Evolutionary conservation across 2,797 vertebrate genomes (phyloP), one percentile per base, ranked within the genome.

Genomic region (Danio albolineatus): DNA sequence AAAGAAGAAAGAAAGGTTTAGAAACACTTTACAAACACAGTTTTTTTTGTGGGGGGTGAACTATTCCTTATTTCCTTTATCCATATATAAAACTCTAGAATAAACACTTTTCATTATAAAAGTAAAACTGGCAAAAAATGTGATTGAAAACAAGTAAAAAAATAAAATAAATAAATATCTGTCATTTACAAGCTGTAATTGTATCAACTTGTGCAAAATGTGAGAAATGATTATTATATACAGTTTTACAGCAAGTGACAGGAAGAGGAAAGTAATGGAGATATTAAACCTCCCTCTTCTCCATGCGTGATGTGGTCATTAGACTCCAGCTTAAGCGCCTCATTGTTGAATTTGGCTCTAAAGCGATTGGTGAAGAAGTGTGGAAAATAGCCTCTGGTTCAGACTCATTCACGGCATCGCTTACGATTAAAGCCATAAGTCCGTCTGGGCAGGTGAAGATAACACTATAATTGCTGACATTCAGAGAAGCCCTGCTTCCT

Each of bases 391-490:
- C 62, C 16, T 67, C 16, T 28, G 60, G 59, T 79, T 82, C 41
- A 44, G 61, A 78, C 78, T 83, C 46, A n/a, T 41, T 85, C 87
- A 84, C 57, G 84, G 80, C 43, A 64, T 38, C 64, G 39, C 36
- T 28, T 61, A 53, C 38, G 36, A 61, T 81, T 77, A 48, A 81
- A 76, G 73, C 74, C 28, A 70, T 57, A 74, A 76, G 67, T 74
- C 64, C 70, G 86, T 66, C 80, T 88, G 71, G 19, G 16, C 77
- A 80, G 80, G 75, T 81, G 85, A 78, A 41, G 64, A 86, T 83
- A 86, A 84, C 76, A 72, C 78, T 84, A 80, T 86, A 89, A 90
- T 89, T 86, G 81, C 80, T 83, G 51, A 85, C 85, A 64, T 62
- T 74, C 76, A 81, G 83, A 81, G 76, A 60, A 89, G 79, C 61